phyloP scores from a whole-genome alignment of 2,797 vertebrate genomes.

The Strix occidentalis region DNA sequence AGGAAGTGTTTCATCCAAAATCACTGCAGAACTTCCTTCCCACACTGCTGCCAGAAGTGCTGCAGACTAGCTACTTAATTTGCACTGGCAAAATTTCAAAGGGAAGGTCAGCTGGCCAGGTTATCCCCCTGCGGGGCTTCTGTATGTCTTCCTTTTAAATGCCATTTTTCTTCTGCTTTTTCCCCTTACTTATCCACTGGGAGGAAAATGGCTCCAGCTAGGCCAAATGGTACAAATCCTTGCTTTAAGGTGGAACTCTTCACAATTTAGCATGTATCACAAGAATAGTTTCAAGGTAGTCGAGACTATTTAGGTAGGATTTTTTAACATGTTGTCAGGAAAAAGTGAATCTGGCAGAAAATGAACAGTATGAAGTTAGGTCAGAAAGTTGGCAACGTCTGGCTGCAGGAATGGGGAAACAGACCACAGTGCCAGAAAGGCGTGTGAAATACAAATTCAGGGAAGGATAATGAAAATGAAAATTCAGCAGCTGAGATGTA shows the following conservation, averaged over 20 bases:
- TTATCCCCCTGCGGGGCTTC: background rate
- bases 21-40: constrained; percentile 52
- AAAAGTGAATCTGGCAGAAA: background rate
- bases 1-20: constrained; percentile 51
- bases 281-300: background rate
- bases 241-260: background rate
- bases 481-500: background rate
- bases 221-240: background rate
- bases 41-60: background rate
- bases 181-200: background rate
- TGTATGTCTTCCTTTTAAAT: constrained; percentile 7
- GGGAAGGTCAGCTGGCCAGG: constrained; percentile 52
- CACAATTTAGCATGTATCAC: background rate
- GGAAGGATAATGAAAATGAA: background rate
- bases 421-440: background rate
- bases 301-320: background rate
- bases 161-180: constrained; percentile 34
- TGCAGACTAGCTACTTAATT: constrained; percentile 54
- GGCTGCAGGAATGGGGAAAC: background rate
- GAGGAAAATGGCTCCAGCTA: background rate
- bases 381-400: background rate
- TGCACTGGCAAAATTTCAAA: constrained; percentile 58
- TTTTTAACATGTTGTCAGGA: background rate
- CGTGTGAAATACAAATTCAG: background rate
- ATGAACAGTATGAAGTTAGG: background rate